Evolutionary conservation across 2,113 vertebrate genomes (phyloP).

Genomic region (Pogona vitticeps): DNA sequence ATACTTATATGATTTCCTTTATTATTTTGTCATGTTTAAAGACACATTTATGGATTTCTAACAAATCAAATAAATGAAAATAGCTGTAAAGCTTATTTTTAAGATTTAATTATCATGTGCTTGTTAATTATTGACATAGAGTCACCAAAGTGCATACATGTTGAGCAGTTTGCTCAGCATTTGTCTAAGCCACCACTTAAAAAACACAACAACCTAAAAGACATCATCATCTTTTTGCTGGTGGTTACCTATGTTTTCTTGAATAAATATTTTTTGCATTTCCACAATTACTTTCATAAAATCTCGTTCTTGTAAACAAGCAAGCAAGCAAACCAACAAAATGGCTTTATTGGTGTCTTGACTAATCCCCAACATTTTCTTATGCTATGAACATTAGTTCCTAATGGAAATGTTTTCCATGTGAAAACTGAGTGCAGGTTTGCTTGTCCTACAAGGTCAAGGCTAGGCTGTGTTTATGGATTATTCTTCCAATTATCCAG

Average conservation of each 20-base stretch:
- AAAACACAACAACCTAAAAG: not conserved
- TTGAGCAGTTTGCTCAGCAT: no score
- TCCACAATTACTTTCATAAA: not conserved
- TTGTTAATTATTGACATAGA: no score
- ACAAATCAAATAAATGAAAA: not conserved
- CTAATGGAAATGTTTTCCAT: not conserved
- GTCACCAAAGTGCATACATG: not conserved
- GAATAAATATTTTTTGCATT: not conserved
- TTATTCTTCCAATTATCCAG: slow-evolving; percentile 3
- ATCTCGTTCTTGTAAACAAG: no score
- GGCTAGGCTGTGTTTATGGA: not conserved
- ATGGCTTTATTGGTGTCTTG: not conserved
- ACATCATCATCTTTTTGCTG: not conserved
- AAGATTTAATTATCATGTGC: not conserved
- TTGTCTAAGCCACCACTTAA: not conserved
- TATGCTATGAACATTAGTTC: not conserved
- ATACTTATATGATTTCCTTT: not conserved
- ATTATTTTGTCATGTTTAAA: not conserved
- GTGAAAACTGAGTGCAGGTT: not conserved
- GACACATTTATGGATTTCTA: accelerated
- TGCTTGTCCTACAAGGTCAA: not conserved
- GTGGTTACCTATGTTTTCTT: not conserved
- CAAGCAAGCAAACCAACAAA: no score
- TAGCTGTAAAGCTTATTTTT: not conserved
- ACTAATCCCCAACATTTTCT: not conserved